Evolutionary conservation across 2,888 invertebrate genomes (phyloP).

Genomic region (Pemphredon lugubris): DNA sequence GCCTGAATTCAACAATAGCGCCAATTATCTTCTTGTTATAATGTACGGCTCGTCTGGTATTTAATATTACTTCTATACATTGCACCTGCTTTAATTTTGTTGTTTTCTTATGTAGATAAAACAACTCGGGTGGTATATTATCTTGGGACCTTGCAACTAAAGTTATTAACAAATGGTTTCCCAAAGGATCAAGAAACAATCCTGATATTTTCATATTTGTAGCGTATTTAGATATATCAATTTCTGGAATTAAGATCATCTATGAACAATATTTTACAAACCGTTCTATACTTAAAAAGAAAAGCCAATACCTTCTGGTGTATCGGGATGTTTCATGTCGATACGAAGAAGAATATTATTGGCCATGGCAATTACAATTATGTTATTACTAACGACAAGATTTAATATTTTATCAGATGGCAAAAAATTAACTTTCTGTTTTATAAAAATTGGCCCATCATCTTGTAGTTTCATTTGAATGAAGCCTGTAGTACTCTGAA

Average conservation of each 20-base stretch:
- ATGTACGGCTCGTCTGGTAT: background rate
- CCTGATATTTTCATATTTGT: conserved; percentile 85
- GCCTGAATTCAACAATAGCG: conserved; percentile 76
- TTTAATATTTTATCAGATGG: conserved; percentile 91
- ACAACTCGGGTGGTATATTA: conserved; percentile 87
- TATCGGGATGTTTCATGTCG: conserved; percentile 90
- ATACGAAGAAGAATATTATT: conserved; percentile 91
- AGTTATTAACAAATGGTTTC: conserved; percentile 91
- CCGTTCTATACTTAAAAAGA: background rate
- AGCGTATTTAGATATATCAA: conserved; percentile 86
- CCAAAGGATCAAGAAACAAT: conserved; percentile 92
- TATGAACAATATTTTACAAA: background rate
- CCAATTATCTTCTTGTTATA: conserved; percentile 12
- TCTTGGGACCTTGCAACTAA: conserved; percentile 84
- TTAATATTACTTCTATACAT: background rate
- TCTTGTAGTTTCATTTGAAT: conserved; percentile 86
- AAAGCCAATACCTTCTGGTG: conserved; percentile 86
- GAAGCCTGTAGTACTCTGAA: conserved; percentile 82
- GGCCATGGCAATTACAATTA: conserved; percentile 91
- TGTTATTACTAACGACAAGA: conserved; percentile 91
- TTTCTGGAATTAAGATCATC: conserved; percentile 83
- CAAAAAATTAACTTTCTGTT: conserved; percentile 90
- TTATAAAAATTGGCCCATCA: conserved; percentile 93
- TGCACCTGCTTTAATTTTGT: conserved; percentile 86
- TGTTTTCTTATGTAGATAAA: conserved; percentile 90